Conservation (phyloP, 2,888 invertebrate genomes). For the Drosophila quinaria region DNA sequence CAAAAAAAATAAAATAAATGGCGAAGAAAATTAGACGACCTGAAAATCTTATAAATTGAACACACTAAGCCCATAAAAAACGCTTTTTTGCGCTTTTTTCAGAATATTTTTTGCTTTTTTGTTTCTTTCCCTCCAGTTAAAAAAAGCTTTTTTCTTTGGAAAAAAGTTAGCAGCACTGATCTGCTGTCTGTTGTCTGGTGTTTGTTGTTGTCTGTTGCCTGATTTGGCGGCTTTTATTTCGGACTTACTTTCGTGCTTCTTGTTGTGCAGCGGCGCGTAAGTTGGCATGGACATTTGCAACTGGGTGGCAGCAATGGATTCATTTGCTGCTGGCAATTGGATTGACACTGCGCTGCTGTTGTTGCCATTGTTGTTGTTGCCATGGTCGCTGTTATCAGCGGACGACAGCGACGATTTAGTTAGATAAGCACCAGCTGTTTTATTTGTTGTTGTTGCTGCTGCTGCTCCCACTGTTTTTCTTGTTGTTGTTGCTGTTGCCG, state of each 20-base stretch:
- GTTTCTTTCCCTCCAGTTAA: too few species aligned
- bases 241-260: conserved; percentile 76
- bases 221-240: conserved; percentile 25
- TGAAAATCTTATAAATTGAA: too few species aligned
- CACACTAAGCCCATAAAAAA: too few species aligned
- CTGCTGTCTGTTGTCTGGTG: conserved; percentile 23
- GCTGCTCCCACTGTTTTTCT: conserved; percentile 14
- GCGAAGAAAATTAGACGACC: too few species aligned
- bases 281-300: conserved; percentile 50
- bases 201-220: conserved; percentile 14
- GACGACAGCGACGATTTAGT: conserved; percentile 50
- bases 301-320: conserved; percentile 28
- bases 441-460: conserved; percentile 39
- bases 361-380: conserved; percentile 58
- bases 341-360: conserved; percentile 35
- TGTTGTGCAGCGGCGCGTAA: conserved; percentile 61
- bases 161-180: too few species aligned
- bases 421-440: conserved; percentile 79
- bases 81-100: too few species aligned
- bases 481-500: conserved; percentile 16
- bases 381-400: conserved; percentile 72
- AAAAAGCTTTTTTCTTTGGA: too few species aligned
- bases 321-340: conserved; percentile 32
- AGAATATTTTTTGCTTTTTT: too few species aligned
- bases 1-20: too few species aligned